These are phyloP conservation scores for Caenorhabditis latens DNA, from an alignment of 1,140 invertebrate species.

Conservation along the genomic window DNA sequence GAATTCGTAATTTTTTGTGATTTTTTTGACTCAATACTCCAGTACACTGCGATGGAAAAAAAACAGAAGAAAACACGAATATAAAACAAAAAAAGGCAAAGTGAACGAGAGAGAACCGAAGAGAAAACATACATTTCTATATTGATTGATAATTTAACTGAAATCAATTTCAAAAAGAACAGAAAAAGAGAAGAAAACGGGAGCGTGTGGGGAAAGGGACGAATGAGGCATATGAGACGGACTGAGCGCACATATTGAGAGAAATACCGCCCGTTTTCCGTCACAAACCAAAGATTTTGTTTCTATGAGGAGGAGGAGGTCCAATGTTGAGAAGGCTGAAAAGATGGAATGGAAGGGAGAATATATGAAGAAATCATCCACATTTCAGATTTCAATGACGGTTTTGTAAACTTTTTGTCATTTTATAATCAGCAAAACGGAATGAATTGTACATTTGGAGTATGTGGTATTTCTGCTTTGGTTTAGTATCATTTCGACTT, in stretches of 20 bases:
- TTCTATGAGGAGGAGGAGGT: neutral
- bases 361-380: no score
- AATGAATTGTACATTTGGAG: no score
- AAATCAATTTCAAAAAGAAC: neutral
- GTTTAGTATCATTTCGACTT: no score
- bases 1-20: neutral
- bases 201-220: neutral
- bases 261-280: slow-evolving; percentile 28
- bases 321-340: no score
- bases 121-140: neutral
- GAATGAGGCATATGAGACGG: neutral
- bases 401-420: no score
- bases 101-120: neutral
- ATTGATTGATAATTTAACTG: slow-evolving; percentile 33
- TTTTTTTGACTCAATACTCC: neutral
- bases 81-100: neutral
- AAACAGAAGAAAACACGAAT: neutral
- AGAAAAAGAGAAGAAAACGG: neutral
- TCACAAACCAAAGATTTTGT: neutral
- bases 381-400: no score
- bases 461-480: no score
- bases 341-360: no score
- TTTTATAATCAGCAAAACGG: no score
- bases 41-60: no score
- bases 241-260: neutral